Evolutionary conservation across 1,140 invertebrate genomes (phyloP).

Genomic region (Belonocnema kinseyi): DNA sequence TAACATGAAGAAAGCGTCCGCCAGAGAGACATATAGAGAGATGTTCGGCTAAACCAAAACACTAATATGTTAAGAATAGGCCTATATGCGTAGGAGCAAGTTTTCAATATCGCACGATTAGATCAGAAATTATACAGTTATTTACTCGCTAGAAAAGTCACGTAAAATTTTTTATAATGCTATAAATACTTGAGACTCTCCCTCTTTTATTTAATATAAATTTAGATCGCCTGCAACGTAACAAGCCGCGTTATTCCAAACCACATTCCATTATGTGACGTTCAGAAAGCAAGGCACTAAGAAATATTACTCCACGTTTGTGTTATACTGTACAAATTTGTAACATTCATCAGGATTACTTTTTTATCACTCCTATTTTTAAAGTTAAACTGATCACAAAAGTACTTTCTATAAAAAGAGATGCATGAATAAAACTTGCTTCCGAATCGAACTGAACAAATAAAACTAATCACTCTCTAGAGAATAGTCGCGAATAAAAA

Average conservation of each 20-base stretch:
- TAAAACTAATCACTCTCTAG: no score
- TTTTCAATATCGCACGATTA: background rate
- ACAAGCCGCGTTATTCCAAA: background rate
- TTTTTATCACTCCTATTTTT: no score
- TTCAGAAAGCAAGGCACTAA: background rate
- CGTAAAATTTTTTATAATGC: slow-evolving; percentile 8
- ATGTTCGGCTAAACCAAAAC: background rate
- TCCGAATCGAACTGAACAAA: no score
- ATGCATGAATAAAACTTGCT: no score
- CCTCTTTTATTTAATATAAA: slow-evolving; percentile 24
- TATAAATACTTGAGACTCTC: slow-evolving; percentile 21
- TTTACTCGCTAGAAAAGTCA: slow-evolving; percentile 9
- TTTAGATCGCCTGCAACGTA: slow-evolving; percentile 13
- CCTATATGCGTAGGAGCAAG: background rate
- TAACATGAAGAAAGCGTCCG: background rate
- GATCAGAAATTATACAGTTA: slow-evolving; percentile 19
- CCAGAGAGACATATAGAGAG: background rate
- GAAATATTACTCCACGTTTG: background rate
- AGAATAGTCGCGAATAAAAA: no score
- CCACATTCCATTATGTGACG: background rate
- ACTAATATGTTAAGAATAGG: background rate
- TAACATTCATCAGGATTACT: background rate
- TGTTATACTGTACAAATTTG: background rate
- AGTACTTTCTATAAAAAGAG: no score
- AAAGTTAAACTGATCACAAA: no score